Evolutionary conservation across 2,797 vertebrate genomes (phyloP).

Genomic region (Crocidura indochinensis): DNA sequence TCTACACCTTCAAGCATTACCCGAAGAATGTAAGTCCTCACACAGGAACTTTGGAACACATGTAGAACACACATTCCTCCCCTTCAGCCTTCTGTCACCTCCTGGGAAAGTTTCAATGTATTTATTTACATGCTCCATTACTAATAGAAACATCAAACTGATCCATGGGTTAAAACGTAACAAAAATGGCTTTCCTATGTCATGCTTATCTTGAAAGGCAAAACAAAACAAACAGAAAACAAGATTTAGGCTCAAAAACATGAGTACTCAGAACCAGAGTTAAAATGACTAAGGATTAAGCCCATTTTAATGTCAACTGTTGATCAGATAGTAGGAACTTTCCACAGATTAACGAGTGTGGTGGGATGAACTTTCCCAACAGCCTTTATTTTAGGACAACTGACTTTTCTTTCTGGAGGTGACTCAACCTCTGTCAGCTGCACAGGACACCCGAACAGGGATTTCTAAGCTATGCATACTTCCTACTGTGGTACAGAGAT

Average conservation of each 20-base stretch:
- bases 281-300: constrained; percentile 64
- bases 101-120: constrained; percentile 88
- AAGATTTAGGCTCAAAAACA: constrained; percentile 46
- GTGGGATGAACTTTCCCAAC: constrained; percentile 35
- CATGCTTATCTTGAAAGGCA: constrained; percentile 78
- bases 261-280: background rate
- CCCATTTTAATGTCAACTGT: constrained; percentile 71
- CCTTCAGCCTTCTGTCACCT: constrained; percentile 79
- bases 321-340: constrained; percentile 60
- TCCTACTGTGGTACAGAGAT: constrained; percentile 70
- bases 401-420: constrained; percentile 45
- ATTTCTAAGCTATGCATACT: constrained; percentile 47
- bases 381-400: constrained; percentile 49
- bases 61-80: constrained; percentile 78
- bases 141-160: constrained; percentile 79
- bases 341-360: background rate
- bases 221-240: background rate
- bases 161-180: constrained; percentile 67
- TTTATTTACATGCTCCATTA: constrained; percentile 89
- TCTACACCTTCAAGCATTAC: constrained; percentile 68
- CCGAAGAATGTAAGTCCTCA: constrained; percentile 77
- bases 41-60: constrained; percentile 84
- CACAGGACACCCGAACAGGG: constrained; percentile 65
- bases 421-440: constrained; percentile 64
- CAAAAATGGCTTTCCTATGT: constrained; percentile 78